Conservation (phyloP, 2,888 invertebrate genomes). For the Sepiola atlantica region DNA sequence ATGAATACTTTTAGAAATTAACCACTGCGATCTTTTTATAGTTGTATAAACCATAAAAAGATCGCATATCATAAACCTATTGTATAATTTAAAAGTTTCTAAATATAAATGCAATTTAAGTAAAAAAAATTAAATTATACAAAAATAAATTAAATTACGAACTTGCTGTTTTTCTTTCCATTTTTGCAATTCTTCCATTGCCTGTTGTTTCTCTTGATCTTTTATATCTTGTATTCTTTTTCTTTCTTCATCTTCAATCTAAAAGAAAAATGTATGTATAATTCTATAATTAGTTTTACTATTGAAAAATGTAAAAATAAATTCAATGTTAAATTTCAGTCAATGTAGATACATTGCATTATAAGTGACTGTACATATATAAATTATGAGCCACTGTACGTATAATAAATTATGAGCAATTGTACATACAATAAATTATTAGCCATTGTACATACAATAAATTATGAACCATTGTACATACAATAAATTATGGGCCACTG, state of each 20-base stretch:
- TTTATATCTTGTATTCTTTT: slow-evolving; percentile 81
- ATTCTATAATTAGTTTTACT: background rate
- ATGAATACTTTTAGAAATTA: too few relatives aligned
- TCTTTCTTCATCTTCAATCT: slow-evolving; percentile 78
- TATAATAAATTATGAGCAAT: too few relatives aligned
- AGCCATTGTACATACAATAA: too few relatives aligned
- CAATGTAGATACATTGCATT: background rate
- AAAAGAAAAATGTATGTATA: slow-evolving; percentile 23
- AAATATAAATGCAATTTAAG: background rate
- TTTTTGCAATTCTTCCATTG: slow-evolving; percentile 81
- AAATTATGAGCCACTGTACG: too few relatives aligned
- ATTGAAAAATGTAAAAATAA: background rate
- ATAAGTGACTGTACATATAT: too few relatives aligned
- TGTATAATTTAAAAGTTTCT: background rate
- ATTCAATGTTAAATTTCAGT: background rate
- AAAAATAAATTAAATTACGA: background rate
- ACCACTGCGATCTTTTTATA: too few relatives aligned
- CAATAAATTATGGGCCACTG: too few relatives aligned
- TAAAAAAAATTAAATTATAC: background rate
- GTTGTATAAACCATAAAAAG: background rate
- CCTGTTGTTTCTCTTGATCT: slow-evolving; percentile 80
- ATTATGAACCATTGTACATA: too few relatives aligned
- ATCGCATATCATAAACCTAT: background rate
- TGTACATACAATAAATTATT: too few relatives aligned
- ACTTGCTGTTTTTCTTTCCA: slow-evolving; percentile 75